Evolutionary conservation across 2,888 invertebrate genomes (phyloP), one percentile per base, ranked within the genome.

Genomic region (Neoitamus cyanurus): DNA sequence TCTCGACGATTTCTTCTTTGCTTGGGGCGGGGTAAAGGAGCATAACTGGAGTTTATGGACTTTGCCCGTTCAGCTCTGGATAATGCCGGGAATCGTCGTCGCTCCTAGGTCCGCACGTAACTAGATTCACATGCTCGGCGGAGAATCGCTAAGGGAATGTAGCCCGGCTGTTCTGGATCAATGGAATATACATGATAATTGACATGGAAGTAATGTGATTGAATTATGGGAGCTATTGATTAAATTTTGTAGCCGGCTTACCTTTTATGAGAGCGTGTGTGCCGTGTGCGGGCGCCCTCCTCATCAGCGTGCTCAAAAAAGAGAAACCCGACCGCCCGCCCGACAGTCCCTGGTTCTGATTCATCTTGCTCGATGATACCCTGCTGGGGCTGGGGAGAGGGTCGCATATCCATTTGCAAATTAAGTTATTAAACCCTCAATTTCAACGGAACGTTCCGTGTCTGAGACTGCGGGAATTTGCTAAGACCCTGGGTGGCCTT

Each of bases 131-230:
- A 25, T 82, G 20, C 69, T 25, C 13, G 13, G 58, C 34, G 13
- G 82, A 25, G 58, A 58, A 58, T 58, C 15, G 58, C 58, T 58
- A 28, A 68, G 34, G 69, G 68, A 68, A 42, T 68, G 58, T 36
- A 28, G 28, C 69, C 42, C 46, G 70, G 36, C 70, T 78, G 70
- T 68, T 73, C 68, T 78, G 72, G 78, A 70, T 84, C 80, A 82
- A 46, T 72, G 82, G 48, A 84, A 80, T 48, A 80, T 73, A 78
- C 72, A 84, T 84, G 80, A 82, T 84, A 84, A 84, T 84, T 84
- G 84, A 82, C 84, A 84, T 84, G 80, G 84, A 84, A 84, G 73
- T 84, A 84, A 84, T 84, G 58, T 84, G 84, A 84, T 84, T 80
- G 84, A 84, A 84, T 84, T 80, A 80, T 80, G 72, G 80, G 80